phyloP scores from a whole-genome alignment of 2,113 vertebrate genomes.

The Prunella himalayana region DNA sequence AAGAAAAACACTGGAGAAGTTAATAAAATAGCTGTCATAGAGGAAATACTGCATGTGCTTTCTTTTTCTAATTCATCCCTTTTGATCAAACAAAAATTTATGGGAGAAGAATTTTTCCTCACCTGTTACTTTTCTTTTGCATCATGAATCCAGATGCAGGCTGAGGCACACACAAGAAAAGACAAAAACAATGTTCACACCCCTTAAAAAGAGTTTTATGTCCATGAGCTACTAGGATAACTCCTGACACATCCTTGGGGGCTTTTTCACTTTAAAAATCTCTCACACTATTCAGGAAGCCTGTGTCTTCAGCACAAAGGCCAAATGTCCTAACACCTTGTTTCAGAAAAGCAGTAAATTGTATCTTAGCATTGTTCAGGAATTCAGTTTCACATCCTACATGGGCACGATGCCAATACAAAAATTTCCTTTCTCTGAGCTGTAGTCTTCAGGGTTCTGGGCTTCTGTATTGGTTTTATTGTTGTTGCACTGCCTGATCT shows the following conservation, averaged over 20 bases:
- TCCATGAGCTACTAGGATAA: not conserved
- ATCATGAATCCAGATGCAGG: not conserved
- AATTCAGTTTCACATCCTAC: not conserved
- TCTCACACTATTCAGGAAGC: not conserved
- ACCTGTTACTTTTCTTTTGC: not conserved
- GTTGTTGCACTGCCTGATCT: not conserved
- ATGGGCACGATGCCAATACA: not conserved
- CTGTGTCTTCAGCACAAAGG: not conserved
- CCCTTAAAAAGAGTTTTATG: not conserved
- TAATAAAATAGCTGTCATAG: not conserved
- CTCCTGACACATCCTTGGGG: not conserved
- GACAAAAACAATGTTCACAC: not conserved
- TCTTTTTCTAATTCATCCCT: not conserved
- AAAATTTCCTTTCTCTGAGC: not conserved
- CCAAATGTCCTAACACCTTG: not conserved
- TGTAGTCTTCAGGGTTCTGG: not conserved
- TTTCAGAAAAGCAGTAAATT: not conserved
- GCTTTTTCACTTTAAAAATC: not conserved
- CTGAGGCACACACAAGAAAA: not conserved
- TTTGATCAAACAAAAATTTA: not conserved
- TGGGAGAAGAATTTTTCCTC: not conserved
- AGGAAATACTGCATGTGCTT: not conserved
- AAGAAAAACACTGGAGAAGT: not conserved
- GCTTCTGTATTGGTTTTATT: not conserved
- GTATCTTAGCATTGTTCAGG: not conserved